Conservation (phyloP, 2,888 invertebrate species). For the Epistrophe grossulariae region DNA sequence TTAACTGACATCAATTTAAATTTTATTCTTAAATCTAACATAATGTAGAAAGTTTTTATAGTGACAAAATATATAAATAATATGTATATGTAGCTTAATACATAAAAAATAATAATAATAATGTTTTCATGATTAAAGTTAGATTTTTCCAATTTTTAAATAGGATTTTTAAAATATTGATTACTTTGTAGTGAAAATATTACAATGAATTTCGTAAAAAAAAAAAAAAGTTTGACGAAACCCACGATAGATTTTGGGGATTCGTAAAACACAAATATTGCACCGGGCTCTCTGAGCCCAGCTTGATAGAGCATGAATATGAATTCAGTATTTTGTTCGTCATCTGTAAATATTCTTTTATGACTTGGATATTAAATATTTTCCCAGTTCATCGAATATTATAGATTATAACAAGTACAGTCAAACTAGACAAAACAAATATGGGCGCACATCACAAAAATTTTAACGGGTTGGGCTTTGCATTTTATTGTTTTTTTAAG, state of each 20-base stretch:
- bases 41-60: neutral
- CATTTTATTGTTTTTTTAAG: no score
- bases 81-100: neutral
- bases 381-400: no score
- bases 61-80: slow-evolving; percentile 5
- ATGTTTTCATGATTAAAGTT: neutral
- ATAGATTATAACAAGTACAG: no score
- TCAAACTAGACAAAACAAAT: no score
- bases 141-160: neutral
- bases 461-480: no score
- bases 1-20: neutral
- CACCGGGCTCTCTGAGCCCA: neutral
- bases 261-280: neutral
- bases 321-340: neutral
- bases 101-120: neutral
- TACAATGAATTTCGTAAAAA: neutral
- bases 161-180: neutral
- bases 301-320: neutral
- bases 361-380: no score
- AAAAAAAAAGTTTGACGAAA: no score
- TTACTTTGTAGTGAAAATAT: neutral
- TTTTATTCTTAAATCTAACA: slow-evolving; percentile 8
- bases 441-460: no score
- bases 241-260: no score
- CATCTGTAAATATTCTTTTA: no score